These are phyloP conservation scores for Acanthosepion pharaonis DNA, from an alignment of 2,888 invertebrate genomes.

Conservation along the genomic window DNA sequence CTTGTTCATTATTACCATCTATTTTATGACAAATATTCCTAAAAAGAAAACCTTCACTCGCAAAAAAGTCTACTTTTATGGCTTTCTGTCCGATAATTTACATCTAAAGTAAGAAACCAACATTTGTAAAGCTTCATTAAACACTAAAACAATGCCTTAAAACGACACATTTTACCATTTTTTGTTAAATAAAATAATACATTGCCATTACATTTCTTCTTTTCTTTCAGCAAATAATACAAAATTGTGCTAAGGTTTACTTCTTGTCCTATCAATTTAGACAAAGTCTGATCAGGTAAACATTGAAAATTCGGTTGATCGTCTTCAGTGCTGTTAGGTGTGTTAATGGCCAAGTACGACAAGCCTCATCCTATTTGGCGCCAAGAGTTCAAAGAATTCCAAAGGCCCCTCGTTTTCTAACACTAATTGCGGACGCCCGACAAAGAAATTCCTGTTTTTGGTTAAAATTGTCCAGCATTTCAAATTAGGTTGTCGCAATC, in stretches of 20 bases:
- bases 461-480: not conserved
- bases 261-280: not conserved
- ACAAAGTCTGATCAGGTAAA: not conserved
- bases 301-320: not conserved
- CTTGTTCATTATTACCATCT: too few species aligned
- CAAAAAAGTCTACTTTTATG: too few species aligned
- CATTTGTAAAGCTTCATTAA: too few species aligned
- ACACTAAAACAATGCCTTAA: too few species aligned
- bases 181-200: too few species aligned
- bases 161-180: too few species aligned
- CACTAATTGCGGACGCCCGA: not conserved
- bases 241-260: not conserved
- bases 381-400: not conserved
- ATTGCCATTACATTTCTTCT: too few species aligned
- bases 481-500: slow-evolving; percentile 12
- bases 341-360: not conserved
- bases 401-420: not conserved
- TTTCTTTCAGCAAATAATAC: too few species aligned
- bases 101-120: too few species aligned
- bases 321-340: not conserved
- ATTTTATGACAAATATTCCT: too few species aligned
- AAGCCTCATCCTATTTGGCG: not conserved
- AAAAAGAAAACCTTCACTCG: too few species aligned
- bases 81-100: too few species aligned
- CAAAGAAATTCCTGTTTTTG: not conserved